phyloP scores from a whole-genome alignment of 2,113 vertebrate genomes.

The Gavialis gangeticus region DNA sequence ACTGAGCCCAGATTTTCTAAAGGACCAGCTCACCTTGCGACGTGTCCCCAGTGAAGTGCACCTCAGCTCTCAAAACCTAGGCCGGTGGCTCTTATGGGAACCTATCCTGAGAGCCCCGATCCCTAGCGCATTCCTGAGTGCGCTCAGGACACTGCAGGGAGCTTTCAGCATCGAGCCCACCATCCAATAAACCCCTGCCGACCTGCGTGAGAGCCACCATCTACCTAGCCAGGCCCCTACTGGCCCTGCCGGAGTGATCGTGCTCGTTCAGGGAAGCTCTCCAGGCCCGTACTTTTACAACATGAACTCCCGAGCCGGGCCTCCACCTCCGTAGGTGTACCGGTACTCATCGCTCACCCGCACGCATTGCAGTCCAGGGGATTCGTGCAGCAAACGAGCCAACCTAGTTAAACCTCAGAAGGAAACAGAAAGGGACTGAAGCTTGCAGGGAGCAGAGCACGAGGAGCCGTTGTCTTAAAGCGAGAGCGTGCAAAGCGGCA shows the following conservation, averaged over 20 bases:
- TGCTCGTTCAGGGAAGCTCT: not conserved
- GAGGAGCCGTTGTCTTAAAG: accelerated
- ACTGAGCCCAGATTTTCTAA: not conserved
- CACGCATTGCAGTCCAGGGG: not conserved
- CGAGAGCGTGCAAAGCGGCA: accelerated
- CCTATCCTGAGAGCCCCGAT: not conserved
- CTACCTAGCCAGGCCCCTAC: not conserved
- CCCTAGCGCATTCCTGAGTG: not conserved
- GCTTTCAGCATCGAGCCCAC: not conserved
- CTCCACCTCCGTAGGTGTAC: not conserved
- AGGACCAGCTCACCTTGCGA: not conserved
- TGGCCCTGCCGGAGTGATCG: not conserved
- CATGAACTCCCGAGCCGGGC: not conserved
- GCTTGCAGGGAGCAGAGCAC: accelerated
- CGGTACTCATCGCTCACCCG: not conserved
- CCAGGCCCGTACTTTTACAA: not conserved
- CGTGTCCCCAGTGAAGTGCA: not conserved
- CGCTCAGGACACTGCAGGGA: not conserved
- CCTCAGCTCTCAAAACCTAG: not conserved
- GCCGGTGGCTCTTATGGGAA: not conserved
- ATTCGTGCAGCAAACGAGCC: too few relatives aligned
- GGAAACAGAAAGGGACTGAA: not conserved
- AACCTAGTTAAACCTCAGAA: not conserved
- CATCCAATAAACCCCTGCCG: not conserved
- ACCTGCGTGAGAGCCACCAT: not conserved